Evolutionary conservation across 1,140 invertebrate genomes (phyloP), one percentile per base, ranked within the genome.

Genomic region (Glomeris maerens): DNA sequence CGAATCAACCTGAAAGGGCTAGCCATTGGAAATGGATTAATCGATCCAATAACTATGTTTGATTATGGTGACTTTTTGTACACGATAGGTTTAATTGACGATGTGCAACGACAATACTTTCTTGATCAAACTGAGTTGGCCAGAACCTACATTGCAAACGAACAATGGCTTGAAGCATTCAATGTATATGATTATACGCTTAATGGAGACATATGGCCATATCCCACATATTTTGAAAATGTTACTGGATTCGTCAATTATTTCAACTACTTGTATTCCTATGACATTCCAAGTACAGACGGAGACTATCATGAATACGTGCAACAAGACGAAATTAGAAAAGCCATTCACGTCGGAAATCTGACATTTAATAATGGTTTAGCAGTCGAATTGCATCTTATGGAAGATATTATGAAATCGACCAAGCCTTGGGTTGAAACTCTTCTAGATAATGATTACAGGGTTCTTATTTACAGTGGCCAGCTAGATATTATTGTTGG

Each of bases 201-300:
- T 14, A 78, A 83, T 64, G 79, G 77, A 0, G 83, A 87, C 63
- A 54, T 80, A 17, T 75, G 67, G 23, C 60, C 68, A 50, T 65
- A 70, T 2, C 72, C 75, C 25, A 36, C 31, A 17, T 72, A 66
- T 14, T 91, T 87, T 59, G 75, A 73, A 56, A 89, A 90, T 60
- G 68, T 79, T 38, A 89, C 86, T 3, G 84, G 84, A 0, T 82
- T 79, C 48, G 70, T 73, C 38, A 78, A 77, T 61, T 88, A 88
- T 60, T 90, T 79, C 58, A 91, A 92, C 63, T 90, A 78, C 58
- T 61, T 91, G 0, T 66, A 75, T 5, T 70, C 74, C 0, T 64
- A 72, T 49, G 73, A 73, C 27, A 72, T n/a, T n/a, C 72, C 73
- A n/a, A 55, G 54, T 36, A 63, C 65, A 22, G 63, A 63, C 50